Conservation (phyloP, 2,888 invertebrate species). For the Campaea margaritaria region DNA sequence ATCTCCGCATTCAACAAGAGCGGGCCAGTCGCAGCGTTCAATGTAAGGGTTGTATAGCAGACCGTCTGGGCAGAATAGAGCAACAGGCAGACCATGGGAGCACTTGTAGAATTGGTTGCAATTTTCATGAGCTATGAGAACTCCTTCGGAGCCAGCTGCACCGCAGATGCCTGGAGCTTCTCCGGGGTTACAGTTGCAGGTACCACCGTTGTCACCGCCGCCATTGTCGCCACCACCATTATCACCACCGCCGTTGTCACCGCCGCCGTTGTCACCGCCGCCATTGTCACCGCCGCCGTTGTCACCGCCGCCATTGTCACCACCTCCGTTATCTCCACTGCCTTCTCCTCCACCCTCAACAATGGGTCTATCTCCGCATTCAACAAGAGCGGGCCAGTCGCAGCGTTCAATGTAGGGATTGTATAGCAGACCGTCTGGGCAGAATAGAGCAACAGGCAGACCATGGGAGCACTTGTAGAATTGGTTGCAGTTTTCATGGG, state of each 20-base stretch:
- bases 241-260: slow-evolving; percentile 14
- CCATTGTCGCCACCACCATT: slow-evolving; percentile 24
- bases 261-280: slow-evolving; percentile 13
- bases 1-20: slow-evolving; percentile 50
- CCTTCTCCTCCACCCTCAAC: slow-evolving; percentile 16
- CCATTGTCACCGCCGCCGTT: slow-evolving; percentile 24
- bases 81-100: slow-evolving; percentile 45
- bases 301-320: slow-evolving; percentile 8
- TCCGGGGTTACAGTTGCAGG: slow-evolving; percentile 43
- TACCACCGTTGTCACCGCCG: slow-evolving; percentile 23
- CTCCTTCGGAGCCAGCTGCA: slow-evolving; percentile 46
- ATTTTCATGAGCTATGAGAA: slow-evolving; percentile 49
- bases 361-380: slow-evolving; percentile 36
- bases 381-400: slow-evolving; percentile 42
- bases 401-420: slow-evolving; percentile 38
- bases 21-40: slow-evolving; percentile 53
- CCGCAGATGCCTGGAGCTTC: slow-evolving; percentile 53
- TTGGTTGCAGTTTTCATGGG: slow-evolving; percentile 44
- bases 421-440: slow-evolving; percentile 38
- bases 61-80: slow-evolving; percentile 39
- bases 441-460: slow-evolving; percentile 34
- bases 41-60: slow-evolving; percentile 47
- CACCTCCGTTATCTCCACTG: slow-evolving; percentile 25
- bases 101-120: slow-evolving; percentile 56
- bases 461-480: slow-evolving; percentile 45